These are phyloP conservation scores for Zeus faber DNA, from an alignment of 2,113 vertebrate species.

Conservation along the genomic window DNA sequence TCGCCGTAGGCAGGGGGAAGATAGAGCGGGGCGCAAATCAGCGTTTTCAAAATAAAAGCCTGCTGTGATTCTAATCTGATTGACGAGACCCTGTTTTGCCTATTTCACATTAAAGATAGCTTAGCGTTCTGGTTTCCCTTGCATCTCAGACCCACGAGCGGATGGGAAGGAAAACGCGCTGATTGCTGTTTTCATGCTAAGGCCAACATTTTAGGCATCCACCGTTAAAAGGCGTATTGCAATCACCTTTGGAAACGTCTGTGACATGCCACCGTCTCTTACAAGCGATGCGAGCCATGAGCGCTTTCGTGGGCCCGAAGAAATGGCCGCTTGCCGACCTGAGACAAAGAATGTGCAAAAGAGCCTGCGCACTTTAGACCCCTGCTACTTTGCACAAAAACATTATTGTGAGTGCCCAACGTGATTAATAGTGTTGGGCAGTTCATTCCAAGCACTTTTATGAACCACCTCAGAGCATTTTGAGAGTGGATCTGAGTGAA, in stretches of 20 bases:
- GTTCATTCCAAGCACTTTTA: slow-evolving; percentile 34
- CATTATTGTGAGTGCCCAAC: slow-evolving; percentile 15
- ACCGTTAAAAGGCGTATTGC: not conserved
- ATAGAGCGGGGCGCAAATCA: slow-evolving; percentile 59
- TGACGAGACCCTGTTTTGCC: slow-evolving; percentile 45
- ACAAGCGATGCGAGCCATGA: no score
- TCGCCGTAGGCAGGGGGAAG: slow-evolving; percentile 48
- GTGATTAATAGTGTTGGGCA: slow-evolving; percentile 22
- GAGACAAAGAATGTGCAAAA: no score
- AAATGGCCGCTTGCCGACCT: not conserved
- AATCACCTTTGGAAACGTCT: not conserved
- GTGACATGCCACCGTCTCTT: no score
- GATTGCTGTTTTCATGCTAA: slow-evolving; percentile 1
- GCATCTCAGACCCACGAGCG: slow-evolving; percentile 28
- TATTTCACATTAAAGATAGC: slow-evolving; percentile 18
- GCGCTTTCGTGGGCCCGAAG: not conserved
- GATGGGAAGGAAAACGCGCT: slow-evolving; percentile 17
- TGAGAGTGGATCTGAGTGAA: slow-evolving; percentile 65
- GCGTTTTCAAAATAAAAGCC: slow-evolving; percentile 69
- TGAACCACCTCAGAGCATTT: slow-evolving; percentile 56
- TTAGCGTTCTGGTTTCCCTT: slow-evolving; percentile 28
- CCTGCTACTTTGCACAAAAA: not conserved
- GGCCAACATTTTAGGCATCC: not conserved
- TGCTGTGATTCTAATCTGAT: slow-evolving; percentile 52
- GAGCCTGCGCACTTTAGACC: slow-evolving; percentile 6